A percentile compares a stretch with the other conserved stretches of the same genome.
phyloP scores from a whole-genome alignment of 2,888 invertebrate genomes.

The Cybosia mesomella region DNA sequence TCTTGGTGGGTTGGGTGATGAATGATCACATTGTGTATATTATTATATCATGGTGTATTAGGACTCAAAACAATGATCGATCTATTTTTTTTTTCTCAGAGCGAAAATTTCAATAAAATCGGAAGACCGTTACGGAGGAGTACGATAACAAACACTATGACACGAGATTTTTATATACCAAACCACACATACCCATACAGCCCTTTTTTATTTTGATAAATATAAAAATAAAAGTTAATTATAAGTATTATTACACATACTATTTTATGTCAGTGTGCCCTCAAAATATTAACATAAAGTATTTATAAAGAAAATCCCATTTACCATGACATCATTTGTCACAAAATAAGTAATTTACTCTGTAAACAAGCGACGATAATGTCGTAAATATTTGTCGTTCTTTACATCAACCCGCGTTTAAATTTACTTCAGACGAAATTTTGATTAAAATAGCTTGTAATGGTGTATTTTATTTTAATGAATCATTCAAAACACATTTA shows the following conservation, averaged over 20 bases:
- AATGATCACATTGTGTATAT: too few species aligned
- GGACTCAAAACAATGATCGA: too few species aligned
- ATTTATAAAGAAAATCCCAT: constrained; percentile 37
- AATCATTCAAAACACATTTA: constrained; percentile 4
- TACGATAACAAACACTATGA: too few species aligned
- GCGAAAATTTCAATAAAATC: too few species aligned
- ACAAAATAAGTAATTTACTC: constrained; percentile 52
- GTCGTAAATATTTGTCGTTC: constrained; percentile 49
- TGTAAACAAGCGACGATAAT: constrained; percentile 38
- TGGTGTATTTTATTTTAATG: constrained; percentile 1
- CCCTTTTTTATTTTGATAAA: too few species aligned
- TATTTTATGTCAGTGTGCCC: background rate
- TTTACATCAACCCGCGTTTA: constrained; percentile 38
- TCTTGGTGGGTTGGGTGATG: too few species aligned
- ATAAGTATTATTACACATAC: background rate
- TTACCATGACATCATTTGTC: constrained; percentile 39
- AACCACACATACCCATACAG: too few species aligned
- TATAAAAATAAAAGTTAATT: too few species aligned
- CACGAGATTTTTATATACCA: too few species aligned
- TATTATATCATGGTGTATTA: too few species aligned
- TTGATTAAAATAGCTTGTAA: constrained; percentile 9
- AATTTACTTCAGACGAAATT: constrained; percentile 26
- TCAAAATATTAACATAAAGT: constrained; percentile 7
- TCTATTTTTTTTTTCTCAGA: too few species aligned
- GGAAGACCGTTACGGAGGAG: too few species aligned